Conservation (phyloP, 2,888 invertebrate genomes). For the Myopa tessellatipennis region DNA sequence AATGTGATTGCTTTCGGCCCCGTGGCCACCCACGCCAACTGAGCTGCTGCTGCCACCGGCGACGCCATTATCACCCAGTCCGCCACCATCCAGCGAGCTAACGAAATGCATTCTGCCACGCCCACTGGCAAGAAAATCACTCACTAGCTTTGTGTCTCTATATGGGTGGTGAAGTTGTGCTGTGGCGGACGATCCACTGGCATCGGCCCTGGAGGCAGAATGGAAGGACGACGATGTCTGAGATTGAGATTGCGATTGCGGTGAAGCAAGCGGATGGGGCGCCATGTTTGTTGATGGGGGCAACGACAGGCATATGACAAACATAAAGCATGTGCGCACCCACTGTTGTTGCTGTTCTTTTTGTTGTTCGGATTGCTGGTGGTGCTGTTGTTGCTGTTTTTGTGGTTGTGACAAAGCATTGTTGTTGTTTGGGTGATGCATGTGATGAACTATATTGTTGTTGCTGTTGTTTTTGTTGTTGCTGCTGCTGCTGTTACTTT, state of each 20-base stretch:
- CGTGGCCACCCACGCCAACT: constrained; percentile 45
- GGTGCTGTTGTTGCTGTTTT: constrained; percentile 19
- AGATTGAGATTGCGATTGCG: constrained; percentile 43
- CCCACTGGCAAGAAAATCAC: constrained; percentile 38
- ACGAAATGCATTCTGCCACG: constrained; percentile 43
- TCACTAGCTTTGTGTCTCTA: constrained; percentile 34
- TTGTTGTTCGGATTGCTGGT: constrained; percentile 37
- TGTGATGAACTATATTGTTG: constrained; percentile 36
- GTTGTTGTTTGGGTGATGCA: constrained; percentile 31
- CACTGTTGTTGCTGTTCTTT: constrained; percentile 50
- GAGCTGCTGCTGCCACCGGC: constrained; percentile 31
- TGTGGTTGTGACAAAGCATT: constrained; percentile 14
- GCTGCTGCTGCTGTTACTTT: constrained; percentile 33
- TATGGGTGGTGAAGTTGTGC: constrained; percentile 32
- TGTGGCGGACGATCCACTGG: constrained; percentile 37
- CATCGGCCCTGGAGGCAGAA: constrained; percentile 39
- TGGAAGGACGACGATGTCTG: constrained; percentile 28
- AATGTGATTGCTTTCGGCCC: constrained; percentile 52
- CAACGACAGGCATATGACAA: constrained; percentile 59
- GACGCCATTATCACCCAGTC: constrained; percentile 5
- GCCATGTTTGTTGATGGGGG: constrained; percentile 55
- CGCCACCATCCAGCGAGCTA: constrained; percentile 42
- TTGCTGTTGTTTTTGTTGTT: constrained; percentile 35
- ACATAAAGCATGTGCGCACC: constrained; percentile 58
- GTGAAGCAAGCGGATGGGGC: constrained; percentile 44